Percentiles rank a stretch among this genome's conserved stretches.
Conservation (phyloP, 2,113 vertebrate genomes). For the Embiotoca jacksoni region DNA sequence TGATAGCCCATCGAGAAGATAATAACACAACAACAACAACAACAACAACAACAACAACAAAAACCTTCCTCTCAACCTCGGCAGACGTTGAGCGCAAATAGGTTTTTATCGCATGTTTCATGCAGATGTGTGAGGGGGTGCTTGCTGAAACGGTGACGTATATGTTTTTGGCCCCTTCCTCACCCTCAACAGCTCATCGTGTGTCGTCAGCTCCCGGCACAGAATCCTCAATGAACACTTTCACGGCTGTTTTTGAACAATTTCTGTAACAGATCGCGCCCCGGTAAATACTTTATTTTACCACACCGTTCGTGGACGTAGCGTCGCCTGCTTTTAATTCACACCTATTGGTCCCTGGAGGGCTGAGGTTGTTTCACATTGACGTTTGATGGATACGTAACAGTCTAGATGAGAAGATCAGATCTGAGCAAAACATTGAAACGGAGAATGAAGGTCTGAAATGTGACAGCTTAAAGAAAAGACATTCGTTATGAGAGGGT, state of each 20-base stretch:
- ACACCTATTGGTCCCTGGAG: too few relatives aligned
- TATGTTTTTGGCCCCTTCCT: not conserved
- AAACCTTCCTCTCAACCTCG: not conserved
- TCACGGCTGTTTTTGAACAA: not conserved
- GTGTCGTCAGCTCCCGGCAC: not conserved
- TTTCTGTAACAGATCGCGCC: not conserved
- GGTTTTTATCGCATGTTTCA: not conserved
- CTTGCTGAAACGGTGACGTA: not conserved
- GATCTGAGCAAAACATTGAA: not conserved
- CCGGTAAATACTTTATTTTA: too few relatives aligned
- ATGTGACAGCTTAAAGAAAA: not conserved
- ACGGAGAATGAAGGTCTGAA: not conserved
- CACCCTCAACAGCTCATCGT: not conserved
- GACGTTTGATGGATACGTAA: too few relatives aligned
- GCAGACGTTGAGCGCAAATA: not conserved
- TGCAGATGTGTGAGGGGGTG: not conserved
- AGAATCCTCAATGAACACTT: not conserved
- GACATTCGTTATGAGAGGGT: not conserved
- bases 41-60: not conserved
- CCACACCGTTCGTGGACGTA: too few relatives aligned
- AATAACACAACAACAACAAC: not conserved
- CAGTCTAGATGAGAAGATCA: too few relatives aligned
- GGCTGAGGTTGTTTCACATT: too few relatives aligned
- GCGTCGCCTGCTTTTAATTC: too few relatives aligned
- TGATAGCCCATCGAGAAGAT: slow-evolving; percentile 13